Evolutionary conservation across 1,140 invertebrate genomes (phyloP), one percentile per base, ranked within the genome.

Genomic region (Bombus turneri): DNA sequence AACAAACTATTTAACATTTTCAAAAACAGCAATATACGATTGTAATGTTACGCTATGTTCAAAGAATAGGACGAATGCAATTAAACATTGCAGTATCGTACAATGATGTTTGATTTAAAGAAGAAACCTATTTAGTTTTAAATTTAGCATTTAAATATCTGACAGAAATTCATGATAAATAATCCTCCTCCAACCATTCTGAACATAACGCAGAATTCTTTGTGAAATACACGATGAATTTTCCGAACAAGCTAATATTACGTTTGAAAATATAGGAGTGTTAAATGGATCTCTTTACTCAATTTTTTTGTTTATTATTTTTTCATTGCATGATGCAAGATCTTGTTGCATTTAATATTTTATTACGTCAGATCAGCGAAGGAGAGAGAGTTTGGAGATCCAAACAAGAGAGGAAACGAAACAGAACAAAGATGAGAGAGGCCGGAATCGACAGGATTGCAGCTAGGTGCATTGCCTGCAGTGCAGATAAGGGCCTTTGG

Each of bases 401-500:
- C 59, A n/a, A 28, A 13, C 10, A n/a, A 15, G 2, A 34, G 64
- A 34, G 13, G 13, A 66, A 66, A 6, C 0, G 64, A 66, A 34
- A 34, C 15, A 66, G n/a, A 71, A 34, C n/a, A n/a, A n/a, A 53
- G 66, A 34, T 64, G n/a, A 13, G 59, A 37, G 66, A 57, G 31
- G 5, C 37, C 37, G 74, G 5, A 87, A 83, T 87, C 74, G 83
- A 77, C 66, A 31, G 77, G 74, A 80, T 86, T 90, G 78, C 80
- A 81, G 75, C 59, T 41, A 57, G 76, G 37, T 78, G 79, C 86
- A 72, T 76, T 62, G 76, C 83, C 87, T 86, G 87, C 84, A 90
- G 83, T 91, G 89, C 89, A 86, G 90, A 90, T 88, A 88, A 88
- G 86, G 78, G 74, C 75, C 13, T 77, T 73, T 22, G 41, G 80